Percentiles rank a stretch among this genome's conserved stretches.
These are phyloP conservation scores for Zosterops pallidus DNA, from an alignment of 2,113 vertebrate genomes.

Conservation along the genomic window DNA sequence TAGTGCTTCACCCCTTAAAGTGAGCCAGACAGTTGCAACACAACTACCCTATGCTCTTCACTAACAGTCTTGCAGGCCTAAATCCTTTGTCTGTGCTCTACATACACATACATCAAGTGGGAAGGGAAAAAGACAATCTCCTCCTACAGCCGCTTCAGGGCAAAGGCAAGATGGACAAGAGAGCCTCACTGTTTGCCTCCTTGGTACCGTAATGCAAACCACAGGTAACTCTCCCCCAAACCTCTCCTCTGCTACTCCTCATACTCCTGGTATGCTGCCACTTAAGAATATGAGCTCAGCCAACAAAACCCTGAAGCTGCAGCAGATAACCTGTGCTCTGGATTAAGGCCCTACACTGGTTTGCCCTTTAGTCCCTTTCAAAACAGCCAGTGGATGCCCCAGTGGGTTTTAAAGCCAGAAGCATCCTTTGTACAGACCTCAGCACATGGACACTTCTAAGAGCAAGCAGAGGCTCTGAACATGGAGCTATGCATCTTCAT, in stretches of 20 bases:
- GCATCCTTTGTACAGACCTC: background rate
- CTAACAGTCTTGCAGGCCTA: background rate
- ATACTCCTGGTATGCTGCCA: background rate
- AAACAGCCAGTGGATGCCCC: background rate
- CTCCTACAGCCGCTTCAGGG: background rate
- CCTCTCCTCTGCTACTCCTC: background rate
- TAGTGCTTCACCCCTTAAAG: background rate
- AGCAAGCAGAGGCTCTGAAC: background rate
- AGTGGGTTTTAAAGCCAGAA: background rate
- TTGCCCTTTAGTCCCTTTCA: background rate
- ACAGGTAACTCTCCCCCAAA: background rate
- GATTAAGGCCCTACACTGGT: background rate
- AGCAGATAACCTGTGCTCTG: background rate
- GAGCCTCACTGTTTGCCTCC: background rate
- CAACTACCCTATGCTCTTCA: conserved; percentile 5
- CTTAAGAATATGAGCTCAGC: background rate
- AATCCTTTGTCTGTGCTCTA: background rate
- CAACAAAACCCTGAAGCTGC: background rate
- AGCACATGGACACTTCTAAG: background rate
- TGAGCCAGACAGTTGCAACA: conserved; percentile 25
- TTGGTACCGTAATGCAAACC: background rate
- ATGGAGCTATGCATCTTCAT: background rate
- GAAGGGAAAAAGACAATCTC: background rate
- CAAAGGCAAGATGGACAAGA: background rate
- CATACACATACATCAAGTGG: background rate